Conservation (phyloP, 2,113 vertebrate species). For the Anoura caudifer region DNA sequence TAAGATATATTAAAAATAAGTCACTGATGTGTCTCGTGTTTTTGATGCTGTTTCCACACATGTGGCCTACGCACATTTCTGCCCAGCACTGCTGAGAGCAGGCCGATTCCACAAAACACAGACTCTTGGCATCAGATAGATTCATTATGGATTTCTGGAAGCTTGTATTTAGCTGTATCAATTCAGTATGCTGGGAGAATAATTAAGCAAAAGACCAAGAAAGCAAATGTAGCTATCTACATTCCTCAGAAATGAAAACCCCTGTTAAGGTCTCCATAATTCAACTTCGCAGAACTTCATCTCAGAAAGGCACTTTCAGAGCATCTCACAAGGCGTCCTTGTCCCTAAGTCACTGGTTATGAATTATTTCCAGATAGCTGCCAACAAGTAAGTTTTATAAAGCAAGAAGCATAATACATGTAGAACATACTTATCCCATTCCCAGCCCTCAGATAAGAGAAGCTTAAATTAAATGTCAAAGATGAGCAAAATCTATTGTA, state of each 20-base stretch:
- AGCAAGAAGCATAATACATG: background rate
- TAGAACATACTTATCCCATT: background rate
- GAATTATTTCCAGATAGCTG: background rate
- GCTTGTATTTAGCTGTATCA: conserved; percentile 30
- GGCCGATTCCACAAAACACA: conserved; percentile 1
- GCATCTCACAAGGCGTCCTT: background rate
- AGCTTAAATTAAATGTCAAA: conserved; percentile 60
- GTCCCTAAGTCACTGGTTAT: conserved; percentile 15
- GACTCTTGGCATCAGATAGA: background rate
- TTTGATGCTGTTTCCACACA: background rate
- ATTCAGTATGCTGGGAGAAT: background rate
- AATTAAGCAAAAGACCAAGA: conserved; percentile 54
- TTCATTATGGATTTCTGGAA: conserved; percentile 33
- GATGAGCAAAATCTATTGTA: background rate
- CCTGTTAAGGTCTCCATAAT: conserved; percentile 36
- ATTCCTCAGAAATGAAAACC: conserved; percentile 59
- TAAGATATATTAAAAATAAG: conserved; percentile 77
- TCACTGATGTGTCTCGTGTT: conserved; percentile 62
- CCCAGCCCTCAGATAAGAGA: background rate
- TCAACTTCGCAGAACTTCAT: conserved; percentile 51
- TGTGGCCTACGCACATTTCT: background rate
- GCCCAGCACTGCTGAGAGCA: background rate
- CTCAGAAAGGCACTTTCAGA: conserved; percentile 9
- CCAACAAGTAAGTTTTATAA: background rate
- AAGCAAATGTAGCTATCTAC: conserved; percentile 50